phyloP scores from a whole-genome alignment of 37 sponge, comb jelly and placozoan genomes.

The Axinella damicornis region DNA sequence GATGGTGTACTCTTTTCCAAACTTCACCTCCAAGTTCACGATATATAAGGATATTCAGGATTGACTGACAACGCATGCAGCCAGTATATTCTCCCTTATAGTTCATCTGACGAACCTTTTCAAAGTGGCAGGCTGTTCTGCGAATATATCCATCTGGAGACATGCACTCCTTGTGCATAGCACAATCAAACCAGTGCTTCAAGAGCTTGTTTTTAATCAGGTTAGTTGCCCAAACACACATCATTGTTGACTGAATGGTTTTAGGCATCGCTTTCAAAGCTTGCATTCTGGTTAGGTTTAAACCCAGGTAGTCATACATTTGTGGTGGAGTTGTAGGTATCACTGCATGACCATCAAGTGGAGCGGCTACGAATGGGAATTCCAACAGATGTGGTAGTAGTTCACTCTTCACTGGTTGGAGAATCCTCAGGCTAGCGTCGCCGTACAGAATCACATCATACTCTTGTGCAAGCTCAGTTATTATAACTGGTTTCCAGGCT shows the following conservation, averaged over 20 bases:
- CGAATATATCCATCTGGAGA: not conserved
- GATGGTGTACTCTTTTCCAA: no score
- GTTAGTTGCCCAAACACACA: not conserved
- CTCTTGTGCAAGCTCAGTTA: not conserved
- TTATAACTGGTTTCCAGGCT: conserved; percentile 30
- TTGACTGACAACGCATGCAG: no score
- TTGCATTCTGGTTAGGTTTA: no score
- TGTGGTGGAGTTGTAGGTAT: no score
- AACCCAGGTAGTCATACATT: no score
- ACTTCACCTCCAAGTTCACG: no score
- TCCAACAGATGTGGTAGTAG: conserved; percentile 4
- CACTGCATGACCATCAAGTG: no score
- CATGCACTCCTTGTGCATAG: conserved; percentile 7
- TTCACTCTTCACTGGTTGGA: not conserved
- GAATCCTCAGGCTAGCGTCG: conserved; percentile 39
- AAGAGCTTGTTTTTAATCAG: conserved; percentile 16
- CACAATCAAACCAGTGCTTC: conserved; percentile 10
- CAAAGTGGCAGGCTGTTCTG: not conserved
- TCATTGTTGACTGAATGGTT: no score
- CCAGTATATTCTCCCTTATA: no score
- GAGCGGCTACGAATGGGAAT: conserved; percentile 5
- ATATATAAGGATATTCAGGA: no score
- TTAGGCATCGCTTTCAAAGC: no score
- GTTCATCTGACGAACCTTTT: no score
- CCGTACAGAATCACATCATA: conserved; percentile 41